These are phyloP conservation scores for Caenorhabditis drosophilae DNA, from an alignment of 2,888 invertebrate genomes.

Conservation along the genomic window DNA sequence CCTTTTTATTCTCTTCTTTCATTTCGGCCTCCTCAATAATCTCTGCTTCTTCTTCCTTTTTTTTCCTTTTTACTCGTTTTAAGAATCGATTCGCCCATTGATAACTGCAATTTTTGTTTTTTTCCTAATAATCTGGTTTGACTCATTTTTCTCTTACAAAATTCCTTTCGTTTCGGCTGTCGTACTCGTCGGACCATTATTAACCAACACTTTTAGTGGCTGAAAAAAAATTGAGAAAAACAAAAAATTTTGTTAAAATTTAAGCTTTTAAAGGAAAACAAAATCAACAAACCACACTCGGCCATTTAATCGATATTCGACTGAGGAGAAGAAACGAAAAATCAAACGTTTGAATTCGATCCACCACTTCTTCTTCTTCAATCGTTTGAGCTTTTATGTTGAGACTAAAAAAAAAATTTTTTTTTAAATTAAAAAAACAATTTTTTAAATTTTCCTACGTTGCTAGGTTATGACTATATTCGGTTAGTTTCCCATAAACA, in stretches of 20 bases:
- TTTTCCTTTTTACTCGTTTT: neutral
- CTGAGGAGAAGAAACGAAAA: conserved; percentile 20
- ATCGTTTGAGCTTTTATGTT: neutral
- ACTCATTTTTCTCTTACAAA: conserved; percentile 5
- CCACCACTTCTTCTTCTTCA: neutral
- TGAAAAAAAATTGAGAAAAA: conserved; percentile 10
- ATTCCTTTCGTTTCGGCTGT: conserved; percentile 7
- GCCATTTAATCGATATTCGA: conserved; percentile 15
- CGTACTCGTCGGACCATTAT: conserved; percentile 4
- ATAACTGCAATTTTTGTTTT: conserved; percentile 1
- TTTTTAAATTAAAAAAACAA: no score
- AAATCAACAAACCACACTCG: conserved; percentile 16
- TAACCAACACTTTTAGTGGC: conserved; percentile 19
- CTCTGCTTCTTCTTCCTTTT: neutral
- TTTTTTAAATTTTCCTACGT: no score
- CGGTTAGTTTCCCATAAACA: neutral
- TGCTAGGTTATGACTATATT: no score
- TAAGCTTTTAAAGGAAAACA: neutral
- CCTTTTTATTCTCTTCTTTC: conserved; percentile 12
- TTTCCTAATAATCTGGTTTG: neutral
- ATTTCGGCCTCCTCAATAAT: neutral
- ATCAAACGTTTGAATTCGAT: conserved; percentile 14
- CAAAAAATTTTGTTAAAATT: neutral
- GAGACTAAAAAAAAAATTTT: neutral
- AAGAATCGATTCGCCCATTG: conserved; percentile 1